Conservation (phyloP, 2,797 vertebrate genomes). For the Lepus oiostolus region DNA sequence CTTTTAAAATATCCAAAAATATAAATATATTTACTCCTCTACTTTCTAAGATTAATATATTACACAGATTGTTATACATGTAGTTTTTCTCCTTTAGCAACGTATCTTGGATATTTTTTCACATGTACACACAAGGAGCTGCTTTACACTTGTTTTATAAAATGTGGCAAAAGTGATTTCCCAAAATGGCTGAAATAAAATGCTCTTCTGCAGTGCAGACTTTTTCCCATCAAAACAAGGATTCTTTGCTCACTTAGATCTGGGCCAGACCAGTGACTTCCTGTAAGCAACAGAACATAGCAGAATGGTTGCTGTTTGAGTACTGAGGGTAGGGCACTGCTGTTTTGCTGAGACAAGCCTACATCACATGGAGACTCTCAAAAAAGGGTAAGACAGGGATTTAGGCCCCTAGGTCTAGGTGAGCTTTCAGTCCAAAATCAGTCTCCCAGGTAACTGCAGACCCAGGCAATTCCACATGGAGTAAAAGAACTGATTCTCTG, state of each 20-base stretch:
- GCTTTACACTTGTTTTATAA: not conserved
- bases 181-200: not conserved
- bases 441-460: not conserved
- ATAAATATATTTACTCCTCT: not conserved
- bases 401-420: not conserved
- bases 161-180: not conserved
- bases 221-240: not conserved
- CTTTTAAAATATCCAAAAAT: not conserved
- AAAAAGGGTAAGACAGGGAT: not conserved
- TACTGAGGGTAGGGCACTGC: not conserved
- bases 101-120: not conserved
- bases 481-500: not conserved
- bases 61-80: not conserved
- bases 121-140: too few relatives aligned
- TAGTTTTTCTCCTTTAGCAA: not conserved
- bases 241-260: not conserved
- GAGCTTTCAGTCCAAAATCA: not conserved
- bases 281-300: not conserved
- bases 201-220: not conserved
- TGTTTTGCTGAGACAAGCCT: not conserved
- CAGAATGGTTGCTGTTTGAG: not conserved
- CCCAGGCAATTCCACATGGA: not conserved
- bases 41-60: not conserved
- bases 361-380: not conserved
- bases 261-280: not conserved